These are phyloP conservation scores for Jaculus jaculus DNA, from an alignment of 2,113 vertebrate genomes.

Conservation along the genomic window DNA sequence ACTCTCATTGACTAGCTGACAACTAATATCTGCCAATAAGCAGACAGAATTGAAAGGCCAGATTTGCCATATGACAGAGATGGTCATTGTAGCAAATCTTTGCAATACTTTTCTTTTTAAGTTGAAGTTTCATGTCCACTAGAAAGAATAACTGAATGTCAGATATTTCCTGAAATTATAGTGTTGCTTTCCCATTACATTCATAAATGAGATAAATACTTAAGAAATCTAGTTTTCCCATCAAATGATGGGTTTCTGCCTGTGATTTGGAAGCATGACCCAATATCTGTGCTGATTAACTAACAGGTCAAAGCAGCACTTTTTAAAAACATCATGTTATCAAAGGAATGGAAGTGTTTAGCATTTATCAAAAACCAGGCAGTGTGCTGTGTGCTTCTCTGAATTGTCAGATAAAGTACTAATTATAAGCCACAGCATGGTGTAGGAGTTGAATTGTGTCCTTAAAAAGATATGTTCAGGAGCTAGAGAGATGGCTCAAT, in stretches of 20 bases:
- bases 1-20: background rate
- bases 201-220: background rate
- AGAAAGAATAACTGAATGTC: background rate
- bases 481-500: too few relatives aligned
- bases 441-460: background rate
- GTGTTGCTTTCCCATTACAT: background rate
- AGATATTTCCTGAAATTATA: background rate
- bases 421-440: background rate
- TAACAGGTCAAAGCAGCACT: background rate
- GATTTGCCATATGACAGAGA: background rate
- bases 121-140: background rate
- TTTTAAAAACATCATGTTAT: background rate
- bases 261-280: conserved; percentile 3
- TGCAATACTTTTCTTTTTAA: conserved; percentile 19
- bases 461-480: background rate
- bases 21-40: conserved; percentile 7
- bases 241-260: background rate
- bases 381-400: background rate
- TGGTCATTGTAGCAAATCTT: background rate
- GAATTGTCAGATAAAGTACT: background rate
- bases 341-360: background rate
- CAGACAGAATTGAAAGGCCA: background rate
- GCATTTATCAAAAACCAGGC: background rate
- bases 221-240: background rate
- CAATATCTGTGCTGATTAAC: background rate